Percentiles rank a stretch among this genome's conserved stretches.
Conservation (phyloP, 2,113 vertebrate species). For the Montifringilla adamsi region DNA sequence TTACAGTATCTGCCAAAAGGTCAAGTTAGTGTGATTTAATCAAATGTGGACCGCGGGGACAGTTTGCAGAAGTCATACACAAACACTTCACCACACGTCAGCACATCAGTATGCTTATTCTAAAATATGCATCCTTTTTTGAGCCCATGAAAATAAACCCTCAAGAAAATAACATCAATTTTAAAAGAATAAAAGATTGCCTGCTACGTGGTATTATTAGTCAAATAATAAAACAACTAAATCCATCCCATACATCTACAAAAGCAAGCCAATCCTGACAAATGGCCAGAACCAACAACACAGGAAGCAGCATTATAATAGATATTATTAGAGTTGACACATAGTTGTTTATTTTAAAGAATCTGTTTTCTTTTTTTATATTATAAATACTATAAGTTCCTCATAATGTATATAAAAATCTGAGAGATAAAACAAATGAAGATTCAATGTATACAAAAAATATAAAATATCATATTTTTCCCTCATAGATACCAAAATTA, state of each 20-base stretch:
- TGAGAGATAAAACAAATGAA: not conserved
- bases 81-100: not conserved
- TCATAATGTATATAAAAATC: not conserved
- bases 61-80: not conserved
- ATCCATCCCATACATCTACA: not conserved
- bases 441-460: not conserved
- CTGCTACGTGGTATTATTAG: not conserved
- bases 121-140: not conserved
- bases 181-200: not conserved
- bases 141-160: not conserved
- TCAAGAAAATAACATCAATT: not conserved
- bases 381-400: not conserved
- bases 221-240: not conserved
- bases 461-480: not conserved
- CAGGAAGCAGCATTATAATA: not conserved
- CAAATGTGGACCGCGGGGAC: not conserved
- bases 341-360: not conserved
- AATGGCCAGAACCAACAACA: not conserved
- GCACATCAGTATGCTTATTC: not conserved
- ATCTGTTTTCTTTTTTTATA: not conserved
- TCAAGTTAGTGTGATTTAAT: slow-evolving; percentile 8
- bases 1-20: not conserved
- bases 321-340: not conserved
- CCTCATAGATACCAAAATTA: not conserved
- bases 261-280: not conserved